These are phyloP conservation scores for Uropetala carovei DNA, from an alignment of 2,888 invertebrate species.

Conservation along the genomic window DNA sequence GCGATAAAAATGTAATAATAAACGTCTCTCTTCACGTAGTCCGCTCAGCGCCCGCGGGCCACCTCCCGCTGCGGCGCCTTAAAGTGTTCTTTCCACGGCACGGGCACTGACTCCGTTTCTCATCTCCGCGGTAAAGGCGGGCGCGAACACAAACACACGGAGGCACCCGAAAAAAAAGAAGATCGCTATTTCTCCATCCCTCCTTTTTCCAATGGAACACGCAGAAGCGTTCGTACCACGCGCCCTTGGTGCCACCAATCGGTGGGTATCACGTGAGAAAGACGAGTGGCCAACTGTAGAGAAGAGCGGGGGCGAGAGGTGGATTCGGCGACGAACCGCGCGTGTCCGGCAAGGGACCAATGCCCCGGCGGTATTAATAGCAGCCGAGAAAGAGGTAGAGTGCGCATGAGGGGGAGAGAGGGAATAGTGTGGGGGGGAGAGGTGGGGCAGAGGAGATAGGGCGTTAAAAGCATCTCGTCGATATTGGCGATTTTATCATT, in stretches of 20 bases:
- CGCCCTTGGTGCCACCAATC: not conserved
- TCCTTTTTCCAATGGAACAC: not conserved
- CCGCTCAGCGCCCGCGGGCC: not conserved
- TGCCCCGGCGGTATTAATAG: slow-evolving; percentile 14
- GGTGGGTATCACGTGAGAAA: not conserved
- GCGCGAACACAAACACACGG: not conserved
- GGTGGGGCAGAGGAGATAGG: not conserved
- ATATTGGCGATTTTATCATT: not conserved
- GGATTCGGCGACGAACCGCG: not conserved
- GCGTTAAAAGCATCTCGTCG: not conserved
- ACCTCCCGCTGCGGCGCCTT: not conserved
- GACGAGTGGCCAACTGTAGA: not conserved
- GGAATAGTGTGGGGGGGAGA: too few species aligned
- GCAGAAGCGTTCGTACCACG: not conserved
- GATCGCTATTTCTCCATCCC: not conserved
- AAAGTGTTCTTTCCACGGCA: not conserved
- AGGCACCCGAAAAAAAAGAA: not conserved
- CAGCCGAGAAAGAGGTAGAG: not conserved
- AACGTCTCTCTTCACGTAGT: too few species aligned
- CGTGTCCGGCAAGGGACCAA: slow-evolving; percentile 15
- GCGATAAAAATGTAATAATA: too few species aligned
- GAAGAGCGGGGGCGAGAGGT: not conserved
- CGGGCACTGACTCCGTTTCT: not conserved
- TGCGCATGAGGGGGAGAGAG: not conserved
- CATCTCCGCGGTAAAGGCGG: not conserved